A percentile compares a stretch with the other conserved stretches of the same genome.
Evolutionary conservation across 2,113 vertebrate species (phyloP).

Genomic region (Herpailurus yagouaroundi): DNA sequence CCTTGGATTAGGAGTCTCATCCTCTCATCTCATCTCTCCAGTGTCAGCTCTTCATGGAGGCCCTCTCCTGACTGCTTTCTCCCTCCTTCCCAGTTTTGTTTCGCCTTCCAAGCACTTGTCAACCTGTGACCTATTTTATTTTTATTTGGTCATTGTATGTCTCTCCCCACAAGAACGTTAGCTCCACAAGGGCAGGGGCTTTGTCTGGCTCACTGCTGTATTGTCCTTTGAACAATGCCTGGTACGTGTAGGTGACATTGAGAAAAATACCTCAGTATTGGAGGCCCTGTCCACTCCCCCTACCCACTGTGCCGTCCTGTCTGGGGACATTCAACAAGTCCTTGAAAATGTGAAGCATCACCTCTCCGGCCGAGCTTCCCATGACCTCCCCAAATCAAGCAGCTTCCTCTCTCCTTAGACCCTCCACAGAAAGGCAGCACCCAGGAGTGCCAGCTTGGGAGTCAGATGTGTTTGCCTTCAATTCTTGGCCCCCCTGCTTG

Average conservation of each 20-base stretch:
- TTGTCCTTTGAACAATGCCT: background rate
- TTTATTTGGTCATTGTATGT: background rate
- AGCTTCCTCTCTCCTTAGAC: no score
- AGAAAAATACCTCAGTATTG: background rate
- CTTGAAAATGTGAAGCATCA: background rate
- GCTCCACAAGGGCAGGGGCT: background rate
- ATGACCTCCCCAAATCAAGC: background rate
- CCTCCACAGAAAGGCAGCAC: background rate
- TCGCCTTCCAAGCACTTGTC: background rate
- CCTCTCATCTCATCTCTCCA: background rate
- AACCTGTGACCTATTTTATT: background rate
- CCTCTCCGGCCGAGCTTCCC: background rate
- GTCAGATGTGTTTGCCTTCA: background rate
- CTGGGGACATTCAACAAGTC: background rate
- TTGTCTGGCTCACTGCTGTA: background rate
- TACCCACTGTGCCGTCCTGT: background rate
- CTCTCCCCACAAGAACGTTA: background rate
- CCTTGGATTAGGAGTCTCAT: background rate
- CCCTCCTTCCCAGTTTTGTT: background rate
- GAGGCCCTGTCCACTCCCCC: background rate
- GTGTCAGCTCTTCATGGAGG: background rate
- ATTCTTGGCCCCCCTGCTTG: rapidly evolving
- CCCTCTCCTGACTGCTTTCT: background rate
- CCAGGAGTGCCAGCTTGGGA: background rate
- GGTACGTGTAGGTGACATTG: background rate